These are phyloP conservation scores for Malthinus seriepunctatus DNA, from an alignment of 2,888 invertebrate species.

Conservation along the genomic window DNA sequence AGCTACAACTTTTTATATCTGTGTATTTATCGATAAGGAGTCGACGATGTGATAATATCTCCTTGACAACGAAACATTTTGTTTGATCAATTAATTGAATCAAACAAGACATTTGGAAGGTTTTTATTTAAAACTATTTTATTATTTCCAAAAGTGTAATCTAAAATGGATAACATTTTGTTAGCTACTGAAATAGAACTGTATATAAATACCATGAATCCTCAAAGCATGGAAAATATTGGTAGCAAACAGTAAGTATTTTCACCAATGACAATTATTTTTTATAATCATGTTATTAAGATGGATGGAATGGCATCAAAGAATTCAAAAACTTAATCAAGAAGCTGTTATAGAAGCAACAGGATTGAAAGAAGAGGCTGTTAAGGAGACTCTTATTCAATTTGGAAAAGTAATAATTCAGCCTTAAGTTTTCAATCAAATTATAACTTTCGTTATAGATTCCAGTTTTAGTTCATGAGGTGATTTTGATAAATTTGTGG, in stretches of 20 bases:
- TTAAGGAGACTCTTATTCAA: constrained; percentile 80
- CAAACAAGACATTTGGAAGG: too few species aligned
- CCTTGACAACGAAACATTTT: too few species aligned
- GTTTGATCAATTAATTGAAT: too few species aligned
- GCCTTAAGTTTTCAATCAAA: background rate
- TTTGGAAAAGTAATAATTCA: constrained; percentile 66
- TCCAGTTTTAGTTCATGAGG: constrained; percentile 78
- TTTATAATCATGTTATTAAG: constrained; percentile 49
- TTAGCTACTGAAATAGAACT: constrained; percentile 74
- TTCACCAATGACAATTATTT: background rate
- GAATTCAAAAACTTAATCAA: constrained; percentile 83
- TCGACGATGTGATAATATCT: too few species aligned
- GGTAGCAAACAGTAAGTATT: constrained; percentile 52
- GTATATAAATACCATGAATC: constrained; percentile 72
- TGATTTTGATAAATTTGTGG: constrained; percentile 83
- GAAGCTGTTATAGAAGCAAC: constrained; percentile 84
- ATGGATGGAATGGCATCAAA: constrained; percentile 82
- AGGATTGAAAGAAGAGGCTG: constrained; percentile 77
- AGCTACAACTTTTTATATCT: too few species aligned
- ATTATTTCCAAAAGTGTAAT: too few species aligned
- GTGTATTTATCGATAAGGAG: too few species aligned
- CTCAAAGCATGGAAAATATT: constrained; percentile 67
- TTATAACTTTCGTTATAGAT: constrained; percentile 58
- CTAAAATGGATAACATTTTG: constrained; percentile 58
- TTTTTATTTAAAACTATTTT: too few species aligned